phyloP scores from a whole-genome alignment of 35 echinoderm and acorn worm genomes.

The Acanthaster planci region DNA sequence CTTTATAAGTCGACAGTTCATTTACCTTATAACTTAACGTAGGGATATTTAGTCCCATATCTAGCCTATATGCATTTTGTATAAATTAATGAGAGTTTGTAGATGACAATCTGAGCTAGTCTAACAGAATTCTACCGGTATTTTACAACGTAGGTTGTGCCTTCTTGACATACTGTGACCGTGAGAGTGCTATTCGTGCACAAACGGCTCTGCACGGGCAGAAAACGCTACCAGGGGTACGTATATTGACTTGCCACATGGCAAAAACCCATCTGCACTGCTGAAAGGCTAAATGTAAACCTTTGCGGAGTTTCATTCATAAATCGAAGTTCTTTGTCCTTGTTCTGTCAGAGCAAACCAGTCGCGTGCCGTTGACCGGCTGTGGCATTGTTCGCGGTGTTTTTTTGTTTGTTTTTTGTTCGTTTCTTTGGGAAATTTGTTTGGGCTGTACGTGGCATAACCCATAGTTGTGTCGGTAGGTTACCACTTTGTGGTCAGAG shows the following conservation, averaged over 20 bases:
- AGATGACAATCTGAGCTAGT: too few species aligned
- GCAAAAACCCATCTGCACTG: not conserved
- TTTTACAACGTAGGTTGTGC: conserved; percentile 79
- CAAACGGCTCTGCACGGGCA: conserved; percentile 94
- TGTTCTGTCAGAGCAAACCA: not conserved
- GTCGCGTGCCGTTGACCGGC: conserved; percentile 23
- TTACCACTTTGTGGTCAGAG: too few species aligned
- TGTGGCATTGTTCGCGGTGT: not conserved
- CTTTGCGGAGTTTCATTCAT: conserved; percentile 15
- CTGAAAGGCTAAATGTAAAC: not conserved
- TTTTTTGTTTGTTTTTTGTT: conserved; percentile 4
- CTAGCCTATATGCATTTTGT: too few species aligned
- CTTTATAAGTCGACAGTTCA: too few species aligned
- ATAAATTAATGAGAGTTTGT: not conserved
- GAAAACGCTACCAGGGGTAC: conserved; percentile 97
- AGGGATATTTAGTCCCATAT: too few species aligned
- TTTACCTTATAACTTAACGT: too few species aligned
- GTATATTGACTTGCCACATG: conserved; percentile 30
- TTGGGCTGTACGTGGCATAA: too few species aligned
- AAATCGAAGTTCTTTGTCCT: not conserved
- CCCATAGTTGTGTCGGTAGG: too few species aligned
- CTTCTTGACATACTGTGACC: conserved; percentile 97
- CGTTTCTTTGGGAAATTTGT: too few species aligned
- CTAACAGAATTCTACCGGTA: conserved; percentile 4
- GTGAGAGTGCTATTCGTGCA: conserved; percentile 89